Evolutionary conservation across 2,113 vertebrate genomes (phyloP).

Genomic region (Pica pica): DNA sequence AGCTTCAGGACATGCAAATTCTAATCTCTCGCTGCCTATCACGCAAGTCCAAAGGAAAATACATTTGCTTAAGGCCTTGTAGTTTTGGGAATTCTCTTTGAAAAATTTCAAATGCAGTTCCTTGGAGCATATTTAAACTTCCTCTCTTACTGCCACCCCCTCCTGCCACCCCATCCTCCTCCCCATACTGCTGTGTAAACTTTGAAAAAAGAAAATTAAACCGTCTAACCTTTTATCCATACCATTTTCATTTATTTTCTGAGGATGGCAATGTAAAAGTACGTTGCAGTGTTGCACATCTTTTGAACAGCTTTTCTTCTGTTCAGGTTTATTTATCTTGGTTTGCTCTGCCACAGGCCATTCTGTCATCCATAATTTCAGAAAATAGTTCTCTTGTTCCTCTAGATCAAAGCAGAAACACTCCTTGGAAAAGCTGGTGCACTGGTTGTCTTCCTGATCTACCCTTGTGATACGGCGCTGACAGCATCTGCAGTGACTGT

Average conservation of each 20-base stretch:
- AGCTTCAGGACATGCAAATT: background rate
- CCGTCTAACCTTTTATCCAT: background rate
- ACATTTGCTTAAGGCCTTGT: background rate
- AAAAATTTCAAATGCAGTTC: background rate
- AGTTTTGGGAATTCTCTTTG: background rate
- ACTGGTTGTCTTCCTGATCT: background rate
- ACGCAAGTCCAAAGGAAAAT: background rate
- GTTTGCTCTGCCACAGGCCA: background rate
- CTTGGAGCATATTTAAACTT: background rate
- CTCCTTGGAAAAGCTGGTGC: background rate
- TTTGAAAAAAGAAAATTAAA: background rate
- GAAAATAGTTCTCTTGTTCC: background rate
- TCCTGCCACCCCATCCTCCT: background rate
- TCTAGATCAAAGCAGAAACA: slow-evolving; percentile 4
- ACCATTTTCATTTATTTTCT: background rate
- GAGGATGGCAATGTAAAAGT: background rate
- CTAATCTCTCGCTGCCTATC: background rate
- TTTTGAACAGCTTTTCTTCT: background rate
- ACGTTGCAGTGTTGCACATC: background rate
- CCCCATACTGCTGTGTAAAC: background rate
- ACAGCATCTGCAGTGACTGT: background rate
- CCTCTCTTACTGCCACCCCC: accelerated
- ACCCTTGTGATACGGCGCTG: background rate
- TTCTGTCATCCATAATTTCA: slow-evolving; percentile 8
- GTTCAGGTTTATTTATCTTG: slow-evolving; percentile 14